A percentile compares a stretch with the other conserved stretches of the same genome.
Evolutionary conservation across 1,140 invertebrate genomes (phyloP).

Genomic region (Drosophila willistoni): DNA sequence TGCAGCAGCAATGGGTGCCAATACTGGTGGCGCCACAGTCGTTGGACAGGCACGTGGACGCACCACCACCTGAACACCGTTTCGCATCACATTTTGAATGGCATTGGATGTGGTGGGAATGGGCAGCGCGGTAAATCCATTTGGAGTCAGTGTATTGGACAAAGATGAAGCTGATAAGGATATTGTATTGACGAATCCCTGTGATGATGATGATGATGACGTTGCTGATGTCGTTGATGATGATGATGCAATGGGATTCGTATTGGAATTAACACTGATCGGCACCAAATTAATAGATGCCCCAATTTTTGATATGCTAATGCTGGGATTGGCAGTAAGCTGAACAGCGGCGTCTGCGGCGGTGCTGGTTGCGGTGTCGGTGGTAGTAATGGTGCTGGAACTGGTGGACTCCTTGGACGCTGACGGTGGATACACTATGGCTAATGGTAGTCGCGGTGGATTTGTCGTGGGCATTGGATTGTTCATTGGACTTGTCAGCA

Average conservation of each 20-base stretch:
- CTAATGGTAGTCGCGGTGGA: conserved; percentile 38
- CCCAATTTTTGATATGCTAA: conserved; percentile 28
- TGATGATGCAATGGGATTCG: neutral
- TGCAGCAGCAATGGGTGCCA: neutral
- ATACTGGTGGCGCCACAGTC: neutral
- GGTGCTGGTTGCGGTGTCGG: neutral
- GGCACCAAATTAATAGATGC: conserved; percentile 25
- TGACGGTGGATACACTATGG: conserved; percentile 54
- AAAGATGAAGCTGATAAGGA: neutral
- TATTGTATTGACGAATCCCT: neutral
- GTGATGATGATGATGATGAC: neutral
- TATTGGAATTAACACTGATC: neutral
- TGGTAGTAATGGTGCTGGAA: neutral
- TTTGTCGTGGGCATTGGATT: neutral
- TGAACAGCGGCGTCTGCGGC: too few species aligned
- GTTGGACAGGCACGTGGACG: neutral
- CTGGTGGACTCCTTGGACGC: neutral
- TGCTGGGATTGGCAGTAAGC: neutral
- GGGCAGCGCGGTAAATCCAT: neutral
- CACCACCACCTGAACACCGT: neutral
- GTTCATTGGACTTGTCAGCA: neutral
- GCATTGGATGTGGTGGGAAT: neutral
- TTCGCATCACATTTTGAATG: neutral
- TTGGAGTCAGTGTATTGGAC: neutral
- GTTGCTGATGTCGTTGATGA: too few species aligned